Evolutionary conservation across 2,888 invertebrate species (phyloP).

Genomic region (Ornithoptera priamus): DNA sequence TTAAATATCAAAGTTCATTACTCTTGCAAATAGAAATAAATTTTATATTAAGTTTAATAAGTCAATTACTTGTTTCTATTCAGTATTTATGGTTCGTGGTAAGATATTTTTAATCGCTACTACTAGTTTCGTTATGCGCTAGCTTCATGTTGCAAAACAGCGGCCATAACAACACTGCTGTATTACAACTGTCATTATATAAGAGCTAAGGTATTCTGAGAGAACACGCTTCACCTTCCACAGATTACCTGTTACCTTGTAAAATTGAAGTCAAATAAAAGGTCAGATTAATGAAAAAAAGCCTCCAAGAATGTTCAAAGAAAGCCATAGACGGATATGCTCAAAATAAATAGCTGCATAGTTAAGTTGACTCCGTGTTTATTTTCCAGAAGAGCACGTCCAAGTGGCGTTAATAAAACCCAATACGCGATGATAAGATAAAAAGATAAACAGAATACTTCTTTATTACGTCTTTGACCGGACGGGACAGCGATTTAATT

Average conservation of each 20-base stretch:
- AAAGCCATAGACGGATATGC: not conserved
- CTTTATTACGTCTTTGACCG: constrained; percentile 9
- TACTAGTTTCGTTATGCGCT: too few species aligned
- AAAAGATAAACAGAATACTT: not conserved
- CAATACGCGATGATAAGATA: not conserved
- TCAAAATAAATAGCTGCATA: not conserved
- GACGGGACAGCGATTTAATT: constrained; percentile 12
- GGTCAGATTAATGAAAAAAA: too few species aligned
- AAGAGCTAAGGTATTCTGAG: not conserved
- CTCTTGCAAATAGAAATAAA: not conserved
- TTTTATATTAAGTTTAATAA: not conserved
- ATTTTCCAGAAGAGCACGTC: not conserved
- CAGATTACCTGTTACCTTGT: too few species aligned
- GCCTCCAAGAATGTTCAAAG: too few species aligned
- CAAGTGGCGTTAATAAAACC: not conserved
- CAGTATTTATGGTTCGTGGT: not conserved
- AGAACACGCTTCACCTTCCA: too few species aligned
- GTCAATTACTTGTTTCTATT: not conserved
- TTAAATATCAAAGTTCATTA: not conserved
- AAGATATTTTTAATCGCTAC: too few species aligned
- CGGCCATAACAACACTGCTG: not conserved
- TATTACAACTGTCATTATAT: not conserved
- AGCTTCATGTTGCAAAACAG: not conserved
- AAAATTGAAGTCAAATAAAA: too few species aligned
- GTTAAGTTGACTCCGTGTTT: not conserved